Conservation (phyloP, 2,113 vertebrate genomes). For the Edolisoma coerulescens region DNA sequence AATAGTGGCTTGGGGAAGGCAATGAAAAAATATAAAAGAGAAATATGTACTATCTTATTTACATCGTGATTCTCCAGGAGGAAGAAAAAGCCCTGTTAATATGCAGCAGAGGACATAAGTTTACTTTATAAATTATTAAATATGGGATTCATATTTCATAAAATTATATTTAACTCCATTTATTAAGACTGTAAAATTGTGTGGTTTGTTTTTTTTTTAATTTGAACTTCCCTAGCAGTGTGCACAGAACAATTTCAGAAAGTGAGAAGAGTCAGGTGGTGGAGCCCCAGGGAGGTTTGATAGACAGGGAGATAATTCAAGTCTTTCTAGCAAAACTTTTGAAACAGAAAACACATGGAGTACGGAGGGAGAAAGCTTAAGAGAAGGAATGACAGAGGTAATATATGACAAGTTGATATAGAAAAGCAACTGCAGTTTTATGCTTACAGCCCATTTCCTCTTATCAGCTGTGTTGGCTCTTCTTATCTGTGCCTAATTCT, state of each 20-base stretch:
- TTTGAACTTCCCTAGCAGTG: background rate
- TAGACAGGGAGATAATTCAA: background rate
- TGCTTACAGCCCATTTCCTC: background rate
- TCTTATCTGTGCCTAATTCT: background rate
- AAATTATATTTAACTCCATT: background rate
- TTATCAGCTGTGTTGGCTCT: background rate
- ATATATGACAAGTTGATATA: background rate
- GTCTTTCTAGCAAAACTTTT: background rate
- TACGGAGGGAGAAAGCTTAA: background rate
- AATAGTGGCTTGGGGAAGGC: background rate
- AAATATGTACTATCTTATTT: background rate
- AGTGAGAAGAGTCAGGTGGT: background rate
- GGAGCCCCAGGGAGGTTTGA: background rate
- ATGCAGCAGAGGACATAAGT: background rate
- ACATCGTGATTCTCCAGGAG: background rate
- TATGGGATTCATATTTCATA: background rate
- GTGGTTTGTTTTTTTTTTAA: background rate
- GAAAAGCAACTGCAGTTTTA: background rate
- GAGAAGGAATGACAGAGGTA: background rate
- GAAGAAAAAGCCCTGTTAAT: background rate
- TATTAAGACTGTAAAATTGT: background rate
- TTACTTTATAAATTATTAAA: background rate
- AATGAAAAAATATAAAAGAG: background rate
- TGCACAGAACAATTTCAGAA: background rate
- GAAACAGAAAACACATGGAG: background rate